A percentile compares a stretch with the other conserved stretches of the same genome.
Conservation (phyloP, 2,888 invertebrate species). For the Schizaphis graminum region DNA sequence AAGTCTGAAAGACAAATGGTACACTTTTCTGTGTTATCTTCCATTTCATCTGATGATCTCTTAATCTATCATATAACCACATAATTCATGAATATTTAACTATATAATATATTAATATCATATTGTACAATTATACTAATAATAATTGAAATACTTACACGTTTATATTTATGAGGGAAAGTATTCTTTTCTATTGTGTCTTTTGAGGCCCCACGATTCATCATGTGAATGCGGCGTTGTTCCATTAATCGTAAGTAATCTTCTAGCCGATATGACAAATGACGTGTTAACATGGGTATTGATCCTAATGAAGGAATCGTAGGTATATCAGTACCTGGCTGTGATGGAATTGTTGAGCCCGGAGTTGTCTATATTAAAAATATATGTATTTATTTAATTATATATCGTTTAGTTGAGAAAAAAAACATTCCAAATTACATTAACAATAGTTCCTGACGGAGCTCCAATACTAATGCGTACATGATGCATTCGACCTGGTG, state of each 20-base stretch:
- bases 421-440: constrained; percentile 56
- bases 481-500: constrained; percentile 72
- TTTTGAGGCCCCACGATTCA: constrained; percentile 81
- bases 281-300: constrained; percentile 69
- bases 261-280: constrained; percentile 72
- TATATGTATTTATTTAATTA: not conserved
- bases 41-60: constrained; percentile 73
- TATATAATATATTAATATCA: no score
- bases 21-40: constrained; percentile 87
- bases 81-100: not conserved
- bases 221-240: constrained; percentile 75
- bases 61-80: constrained; percentile 41
- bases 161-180: constrained; percentile 86
- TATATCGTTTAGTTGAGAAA: not conserved
- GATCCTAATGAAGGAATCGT: constrained; percentile 69
- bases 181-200: constrained; percentile 88
- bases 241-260: constrained; percentile 78
- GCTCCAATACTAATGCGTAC: constrained; percentile 75
- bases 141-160: constrained; percentile 71
- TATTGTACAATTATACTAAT: not conserved
- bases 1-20: constrained; percentile 91
- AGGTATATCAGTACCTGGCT: constrained; percentile 69
- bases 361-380: constrained; percentile 48
- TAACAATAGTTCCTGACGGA: constrained; percentile 70
- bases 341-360: constrained; percentile 57